These are phyloP conservation scores for Bombyx mandarina DNA, from an alignment of 1,140 invertebrate species.

Conservation along the genomic window DNA sequence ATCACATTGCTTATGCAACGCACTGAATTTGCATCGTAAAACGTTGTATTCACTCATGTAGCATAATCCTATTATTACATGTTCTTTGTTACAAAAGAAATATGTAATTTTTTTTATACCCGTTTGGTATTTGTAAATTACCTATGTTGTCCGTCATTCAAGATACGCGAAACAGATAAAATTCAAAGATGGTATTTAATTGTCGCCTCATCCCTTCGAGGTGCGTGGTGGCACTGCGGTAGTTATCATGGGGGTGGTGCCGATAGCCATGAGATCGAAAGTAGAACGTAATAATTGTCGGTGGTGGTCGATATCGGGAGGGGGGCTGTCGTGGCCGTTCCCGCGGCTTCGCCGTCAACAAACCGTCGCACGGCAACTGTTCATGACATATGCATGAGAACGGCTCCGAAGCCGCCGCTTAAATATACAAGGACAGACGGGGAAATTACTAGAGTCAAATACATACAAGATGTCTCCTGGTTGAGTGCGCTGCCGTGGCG, in stretches of 20 bases:
- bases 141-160: no score
- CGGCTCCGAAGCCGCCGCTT: slow-evolving; percentile 48
- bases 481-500: slow-evolving; percentile 37
- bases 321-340: slow-evolving; percentile 46
- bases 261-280: slow-evolving; percentile 52
- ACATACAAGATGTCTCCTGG: slow-evolving; percentile 57
- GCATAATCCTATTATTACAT: no score
- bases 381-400: slow-evolving; percentile 70
- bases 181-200: slow-evolving; percentile 38
- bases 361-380: slow-evolving; percentile 65
- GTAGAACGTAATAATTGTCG: slow-evolving; percentile 64
- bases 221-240: slow-evolving; percentile 14
- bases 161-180: neutral
- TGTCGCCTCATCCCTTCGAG: slow-evolving; percentile 54
- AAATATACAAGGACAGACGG: slow-evolving; percentile 63
- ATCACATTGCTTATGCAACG: no score
- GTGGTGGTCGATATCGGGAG: slow-evolving; percentile 32
- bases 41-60: no score
- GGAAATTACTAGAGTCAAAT: slow-evolving; percentile 64
- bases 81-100: no score
- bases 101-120: no score
- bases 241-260: slow-evolving; percentile 24
- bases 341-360: slow-evolving; percentile 62
- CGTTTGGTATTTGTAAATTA: no score
- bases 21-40: no score